Evolutionary conservation across 2,797 vertebrate species (phyloP), one percentile per base, ranked within the genome.

Genomic region (Prionace glauca): DNA sequence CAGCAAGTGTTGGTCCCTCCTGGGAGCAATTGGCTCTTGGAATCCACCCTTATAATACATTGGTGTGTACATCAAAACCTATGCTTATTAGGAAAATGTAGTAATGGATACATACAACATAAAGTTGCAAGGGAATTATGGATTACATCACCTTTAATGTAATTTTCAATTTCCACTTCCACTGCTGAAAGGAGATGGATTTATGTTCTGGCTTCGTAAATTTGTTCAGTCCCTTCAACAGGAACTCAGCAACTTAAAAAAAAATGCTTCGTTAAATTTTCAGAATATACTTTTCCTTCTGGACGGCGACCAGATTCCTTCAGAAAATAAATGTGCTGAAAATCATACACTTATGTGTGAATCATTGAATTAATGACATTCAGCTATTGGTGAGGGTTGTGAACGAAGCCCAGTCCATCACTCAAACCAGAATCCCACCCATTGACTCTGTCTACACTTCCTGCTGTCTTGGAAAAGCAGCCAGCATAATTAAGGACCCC

Each of bases 201-300:
- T 94, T 94, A 94, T 74, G 93, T 94, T 74, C 74, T 50, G 93
- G 22, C n/a, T 94, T 72, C 74, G 26, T 71, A 94, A 50, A 94
- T 71, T 69, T 94, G 71, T 74, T 74, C 71, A 72, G 41, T 45
- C 18, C 32, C 71, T 72, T 94, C 24, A 74, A 74, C 93, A 32
- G 56, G 41, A 94, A 74, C 69, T 94, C 71, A 56, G 29, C 41
- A 56, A 56, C 45, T 74, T 74, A 94, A 94, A 69, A 87, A 87
- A 88, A 26, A 36, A 41, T n/a, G 36, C n/a, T 91, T 91, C 60
- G 60, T 91, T 65, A 91, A 91, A 91, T 65, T 91, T 91, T 91
- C 60, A 91, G 56, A 5, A 91, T 91, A n/a, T 32, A 8, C 18
- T 60, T 62, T 20, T 65, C 32, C 32, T 50, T 88, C 56, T 16